Conservation (phyloP, 2,888 invertebrate genomes). For the Drosophila tripunctata region DNA sequence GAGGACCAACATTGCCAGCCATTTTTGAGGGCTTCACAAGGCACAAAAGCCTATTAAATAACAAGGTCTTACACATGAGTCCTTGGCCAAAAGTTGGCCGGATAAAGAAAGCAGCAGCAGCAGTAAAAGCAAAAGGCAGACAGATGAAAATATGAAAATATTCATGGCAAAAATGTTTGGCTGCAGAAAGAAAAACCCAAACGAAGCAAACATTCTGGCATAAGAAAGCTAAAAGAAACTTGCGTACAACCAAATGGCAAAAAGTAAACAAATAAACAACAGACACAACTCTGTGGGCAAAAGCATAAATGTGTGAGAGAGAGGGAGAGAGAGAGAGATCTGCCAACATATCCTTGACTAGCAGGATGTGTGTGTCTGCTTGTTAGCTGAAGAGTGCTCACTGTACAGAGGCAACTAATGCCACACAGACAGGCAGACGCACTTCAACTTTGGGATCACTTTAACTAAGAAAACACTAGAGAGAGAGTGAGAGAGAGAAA, state of each 20-base stretch:
- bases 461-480: slow-evolving; percentile 22
- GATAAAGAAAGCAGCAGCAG: slow-evolving; percentile 44
- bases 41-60: slow-evolving; percentile 78
- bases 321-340: slow-evolving; percentile 9
- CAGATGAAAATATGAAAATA: slow-evolving; percentile 73
- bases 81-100: slow-evolving; percentile 67
- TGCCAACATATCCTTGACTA: slow-evolving; percentile 41
- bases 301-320: neutral
- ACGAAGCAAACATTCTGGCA: slow-evolving; percentile 20
- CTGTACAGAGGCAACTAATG: slow-evolving; percentile 46
- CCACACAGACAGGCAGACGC: slow-evolving; percentile 10
- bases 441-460: slow-evolving; percentile 30
- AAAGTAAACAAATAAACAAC: slow-evolving; percentile 78
- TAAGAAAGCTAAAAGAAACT: slow-evolving; percentile 56
- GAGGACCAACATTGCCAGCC: slow-evolving; percentile 24
- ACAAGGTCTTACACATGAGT: slow-evolving; percentile 71
- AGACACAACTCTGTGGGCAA: slow-evolving; percentile 23
- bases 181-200: slow-evolving; percentile 15
- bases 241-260: slow-evolving; percentile 68
- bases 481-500: neutral
- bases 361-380: slow-evolving; percentile 32
- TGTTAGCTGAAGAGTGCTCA: slow-evolving; percentile 40
- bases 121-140: slow-evolving; percentile 46
- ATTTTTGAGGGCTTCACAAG: slow-evolving; percentile 28
- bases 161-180: slow-evolving; percentile 59